These are phyloP conservation scores for Dione juno DNA, from an alignment of 2,888 invertebrate genomes.

Conservation along the genomic window DNA sequence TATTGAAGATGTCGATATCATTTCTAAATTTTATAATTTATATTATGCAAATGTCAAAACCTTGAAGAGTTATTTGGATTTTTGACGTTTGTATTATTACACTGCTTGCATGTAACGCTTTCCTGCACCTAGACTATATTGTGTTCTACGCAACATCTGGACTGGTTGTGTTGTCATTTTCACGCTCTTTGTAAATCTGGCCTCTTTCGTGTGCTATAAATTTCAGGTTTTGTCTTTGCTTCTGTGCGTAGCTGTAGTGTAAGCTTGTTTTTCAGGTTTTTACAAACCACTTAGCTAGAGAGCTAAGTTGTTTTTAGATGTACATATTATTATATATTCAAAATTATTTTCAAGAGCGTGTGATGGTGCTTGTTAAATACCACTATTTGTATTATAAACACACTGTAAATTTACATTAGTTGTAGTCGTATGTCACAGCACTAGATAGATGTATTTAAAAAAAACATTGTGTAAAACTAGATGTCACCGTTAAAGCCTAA, in stretches of 20 bases:
- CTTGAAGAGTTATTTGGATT: slow-evolving; percentile 21
- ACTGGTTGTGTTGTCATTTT: slow-evolving; percentile 76
- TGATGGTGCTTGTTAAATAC: slow-evolving; percentile 33
- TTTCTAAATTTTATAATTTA: slow-evolving; percentile 46
- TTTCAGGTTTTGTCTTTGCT: slow-evolving; percentile 63
- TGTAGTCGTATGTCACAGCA: slow-evolving; percentile 51
- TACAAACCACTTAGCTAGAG: slow-evolving; percentile 41
- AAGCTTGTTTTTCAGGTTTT: slow-evolving; percentile 59
- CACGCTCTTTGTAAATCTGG: slow-evolving; percentile 67
- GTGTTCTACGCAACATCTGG: slow-evolving; percentile 63
- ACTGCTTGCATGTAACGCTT: slow-evolving; percentile 69
- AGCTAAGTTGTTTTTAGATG: slow-evolving; percentile 26
- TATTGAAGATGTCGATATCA: slow-evolving; percentile 67
- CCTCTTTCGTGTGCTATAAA: slow-evolving; percentile 61
- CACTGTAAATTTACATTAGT: slow-evolving; percentile 57
- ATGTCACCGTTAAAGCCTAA: slow-evolving; percentile 35
- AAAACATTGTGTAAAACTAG: slow-evolving; percentile 45
- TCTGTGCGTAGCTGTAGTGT: slow-evolving; percentile 65
- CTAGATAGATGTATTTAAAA: slow-evolving; percentile 56
- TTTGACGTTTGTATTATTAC: slow-evolving; percentile 58
- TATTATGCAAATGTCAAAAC: slow-evolving; percentile 55
- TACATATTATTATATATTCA: slow-evolving; percentile 29
- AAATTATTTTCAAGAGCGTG: slow-evolving; percentile 40
- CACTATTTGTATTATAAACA: slow-evolving; percentile 50
- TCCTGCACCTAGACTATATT: slow-evolving; percentile 64